Percentiles rank a stretch among this genome's conserved stretches.
phyloP scores from a whole-genome alignment of 2,888 invertebrate genomes.

The Bursaphelenchus okinawaensis region DNA sequence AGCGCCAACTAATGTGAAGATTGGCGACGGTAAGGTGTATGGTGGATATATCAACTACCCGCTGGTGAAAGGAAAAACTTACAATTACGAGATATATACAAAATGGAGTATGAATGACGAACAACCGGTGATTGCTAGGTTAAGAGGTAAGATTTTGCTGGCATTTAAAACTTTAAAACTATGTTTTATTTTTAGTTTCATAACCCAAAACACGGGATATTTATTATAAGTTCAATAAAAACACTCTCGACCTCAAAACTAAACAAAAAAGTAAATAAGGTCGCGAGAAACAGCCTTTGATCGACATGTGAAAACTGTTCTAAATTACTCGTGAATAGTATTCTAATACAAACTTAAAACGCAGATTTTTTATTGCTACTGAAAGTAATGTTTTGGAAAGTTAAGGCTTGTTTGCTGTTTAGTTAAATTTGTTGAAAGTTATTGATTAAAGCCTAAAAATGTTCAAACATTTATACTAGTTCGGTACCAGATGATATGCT shows the following conservation, averaged over 20 bases:
- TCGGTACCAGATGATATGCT: neutral
- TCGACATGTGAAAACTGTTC: neutral
- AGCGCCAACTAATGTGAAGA: slow-evolving; percentile 39
- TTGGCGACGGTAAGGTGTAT: slow-evolving; percentile 56
- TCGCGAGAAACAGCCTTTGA: neutral
- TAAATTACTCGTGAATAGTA: neutral
- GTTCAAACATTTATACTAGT: no score
- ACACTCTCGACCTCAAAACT: neutral
- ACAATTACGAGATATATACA: slow-evolving; percentile 57
- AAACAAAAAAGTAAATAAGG: neutral
- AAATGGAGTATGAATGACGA: slow-evolving; percentile 51
- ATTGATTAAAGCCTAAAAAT: no score
- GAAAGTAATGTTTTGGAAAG: neutral
- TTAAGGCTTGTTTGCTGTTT: neutral
- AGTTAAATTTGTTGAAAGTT: neutral
- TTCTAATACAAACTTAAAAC: neutral
- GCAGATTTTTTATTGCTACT: neutral
- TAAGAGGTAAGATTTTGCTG: slow-evolving; percentile 40
- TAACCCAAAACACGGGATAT: neutral
- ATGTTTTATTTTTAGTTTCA: no score
- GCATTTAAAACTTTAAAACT: neutral
- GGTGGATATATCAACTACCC: slow-evolving; percentile 58
- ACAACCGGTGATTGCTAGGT: slow-evolving; percentile 51
- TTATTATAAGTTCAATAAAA: slow-evolving; percentile 2
- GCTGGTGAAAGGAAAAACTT: slow-evolving; percentile 52